Base-by-base conservation (phyloP, 1,140 invertebrate genomes). In the Himalopsyche phryganea region DNA sequence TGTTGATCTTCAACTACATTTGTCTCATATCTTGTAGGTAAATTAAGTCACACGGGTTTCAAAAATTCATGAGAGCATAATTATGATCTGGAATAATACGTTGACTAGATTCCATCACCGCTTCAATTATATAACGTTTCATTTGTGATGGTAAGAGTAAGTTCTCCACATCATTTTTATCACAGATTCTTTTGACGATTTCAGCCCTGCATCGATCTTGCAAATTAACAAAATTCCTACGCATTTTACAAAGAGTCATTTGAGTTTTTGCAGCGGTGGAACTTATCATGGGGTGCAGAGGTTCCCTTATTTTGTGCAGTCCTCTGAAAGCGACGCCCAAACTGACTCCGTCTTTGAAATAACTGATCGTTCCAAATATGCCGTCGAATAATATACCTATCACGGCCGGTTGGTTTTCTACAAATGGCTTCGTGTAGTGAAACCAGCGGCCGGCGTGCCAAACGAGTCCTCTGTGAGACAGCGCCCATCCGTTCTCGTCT, bases 191-290 rank as follows among this genome's bases (percentile, higher is more conserved):
- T 50, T 79, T 73, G 33, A 81, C 72, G 50, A 83, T 82, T 13
- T 79, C 79, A 0, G 78, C 79, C 10, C 81, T 69, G 68, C 81
- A 83, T 17, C 80, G 69, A 68, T 89, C 87, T 66, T 89, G 85
- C 5, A 90, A 73, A 67, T 80, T 86, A 0, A 81, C 74, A 66
- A 85, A 89, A 59, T 84, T 83, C 19, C 85, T 64, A 50, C 76
- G 77, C 19, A 81, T 80, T 4, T 71, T 67, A 10, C 74, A 75
- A 0, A 88, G 65, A 0, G 80, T 79, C 83, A 90, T 88, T 72
- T 87, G 83, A 2, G 87, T 89, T 71, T 88, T 89, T 14, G 86
- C 86, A 0, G 87, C 87, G 0, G 88, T 89, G 1, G 86, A 89
- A 60, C 83, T 83, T 1, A 89, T 76, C 32, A 87, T 81, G 3